A percentile compares a stretch with the other conserved stretches of the same genome.
Evolutionary conservation across 2,797 vertebrate genomes (phyloP).

Genomic region (Falco novaeseelandiae): DNA sequence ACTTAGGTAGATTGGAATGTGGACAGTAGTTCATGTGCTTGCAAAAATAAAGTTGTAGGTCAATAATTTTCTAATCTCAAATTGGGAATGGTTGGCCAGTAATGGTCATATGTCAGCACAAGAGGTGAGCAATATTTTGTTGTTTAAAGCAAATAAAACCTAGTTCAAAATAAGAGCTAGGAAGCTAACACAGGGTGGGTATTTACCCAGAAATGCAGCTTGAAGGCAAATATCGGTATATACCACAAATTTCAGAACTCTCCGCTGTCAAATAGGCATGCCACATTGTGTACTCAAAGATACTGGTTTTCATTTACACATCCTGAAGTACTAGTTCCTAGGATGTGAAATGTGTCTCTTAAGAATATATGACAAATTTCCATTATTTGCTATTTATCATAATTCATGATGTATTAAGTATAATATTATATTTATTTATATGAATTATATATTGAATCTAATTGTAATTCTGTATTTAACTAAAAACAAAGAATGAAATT

Average conservation of each 20-base stretch:
- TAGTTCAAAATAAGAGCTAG: not conserved
- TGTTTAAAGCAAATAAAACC: not conserved
- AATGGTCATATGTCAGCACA: not conserved
- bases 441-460: not conserved
- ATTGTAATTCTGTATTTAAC: not conserved
- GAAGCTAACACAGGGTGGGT: not conserved
- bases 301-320: not conserved
- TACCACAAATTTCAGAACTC: not conserved
- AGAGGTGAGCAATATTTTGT: not conserved
- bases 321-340: not conserved
- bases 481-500: not conserved
- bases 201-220: not conserved
- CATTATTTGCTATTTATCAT: not conserved
- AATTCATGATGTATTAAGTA: not conserved
- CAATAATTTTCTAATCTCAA: not conserved
- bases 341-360: fast-evolving
- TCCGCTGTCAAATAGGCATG: not conserved
- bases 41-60: not conserved
- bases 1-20: not conserved
- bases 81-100: not conserved
- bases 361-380: not conserved
- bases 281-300: not conserved
- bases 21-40: not conserved
- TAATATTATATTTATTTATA: not conserved
- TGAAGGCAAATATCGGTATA: not conserved